Evolutionary conservation across 2,888 invertebrate genomes (phyloP).

Genomic region (Lycaena phlaeas): DNA sequence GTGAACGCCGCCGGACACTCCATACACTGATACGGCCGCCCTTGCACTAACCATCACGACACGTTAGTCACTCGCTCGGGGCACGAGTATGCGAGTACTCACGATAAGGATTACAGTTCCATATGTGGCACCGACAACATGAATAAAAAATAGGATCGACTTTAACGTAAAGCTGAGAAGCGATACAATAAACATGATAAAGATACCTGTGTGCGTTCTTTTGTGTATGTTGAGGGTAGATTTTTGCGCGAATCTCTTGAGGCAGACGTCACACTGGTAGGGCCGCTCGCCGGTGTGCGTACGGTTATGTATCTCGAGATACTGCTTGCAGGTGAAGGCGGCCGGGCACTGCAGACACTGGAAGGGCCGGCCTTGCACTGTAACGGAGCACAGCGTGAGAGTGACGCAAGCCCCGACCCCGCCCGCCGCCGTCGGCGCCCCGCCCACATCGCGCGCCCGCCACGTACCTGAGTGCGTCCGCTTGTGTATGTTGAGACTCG

Average conservation of each 20-base stretch:
- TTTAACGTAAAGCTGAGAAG: conserved; percentile 7
- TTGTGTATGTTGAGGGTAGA: conserved; percentile 87
- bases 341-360: conserved; percentile 74
- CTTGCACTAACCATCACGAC: conserved; percentile 55
- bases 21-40: conserved; percentile 70
- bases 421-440: conserved; percentile 25
- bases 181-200: conserved; percentile 16
- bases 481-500: conserved; percentile 86
- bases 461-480: conserved; percentile 80
- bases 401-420: conserved; percentile 24
- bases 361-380: conserved; percentile 74
- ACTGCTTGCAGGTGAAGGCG: conserved; percentile 74
- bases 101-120: conserved; percentile 20
- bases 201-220: conserved; percentile 80
- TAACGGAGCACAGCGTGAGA: conserved; percentile 30
- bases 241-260: conserved; percentile 87
- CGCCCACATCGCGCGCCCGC: conserved; percentile 28
- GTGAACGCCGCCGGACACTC: conserved; percentile 74
- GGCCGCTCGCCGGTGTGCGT: conserved; percentile 72
- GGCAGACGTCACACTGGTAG: conserved; percentile 81
- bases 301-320: conserved; percentile 70
- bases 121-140: conserved; percentile 68
- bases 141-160: conserved; percentile 18
- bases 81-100: conserved; percentile 22
- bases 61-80: conserved; percentile 17